Conservation (phyloP, 2,113 vertebrate genomes). For the Aspidoscelis tigris region DNA sequence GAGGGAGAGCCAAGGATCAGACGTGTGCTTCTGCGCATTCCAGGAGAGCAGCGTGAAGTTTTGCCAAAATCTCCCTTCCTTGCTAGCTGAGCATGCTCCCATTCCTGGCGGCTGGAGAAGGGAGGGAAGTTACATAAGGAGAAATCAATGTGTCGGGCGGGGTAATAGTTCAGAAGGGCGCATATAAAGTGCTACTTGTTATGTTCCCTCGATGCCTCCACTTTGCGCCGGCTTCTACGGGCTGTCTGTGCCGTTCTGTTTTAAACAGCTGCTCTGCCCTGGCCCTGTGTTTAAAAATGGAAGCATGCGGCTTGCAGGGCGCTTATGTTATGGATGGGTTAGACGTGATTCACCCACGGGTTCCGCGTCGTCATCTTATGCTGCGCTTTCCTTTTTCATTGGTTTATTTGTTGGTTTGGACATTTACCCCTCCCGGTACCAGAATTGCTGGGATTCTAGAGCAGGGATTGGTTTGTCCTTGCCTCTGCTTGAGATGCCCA, state of each 20-base stretch:
- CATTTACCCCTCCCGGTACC: too few species aligned
- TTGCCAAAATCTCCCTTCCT: accelerated
- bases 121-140: background rate
- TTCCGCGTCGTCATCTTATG: too few species aligned
- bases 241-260: background rate
- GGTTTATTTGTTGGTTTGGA: too few species aligned
- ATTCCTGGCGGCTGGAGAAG: background rate
- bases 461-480: too few species aligned
- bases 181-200: background rate
- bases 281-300: background rate
- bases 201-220: background rate
- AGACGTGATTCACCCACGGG: too few species aligned
- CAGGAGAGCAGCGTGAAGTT: background rate
- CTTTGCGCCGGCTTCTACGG: background rate
- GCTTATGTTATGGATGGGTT: background rate
- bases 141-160: background rate
- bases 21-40: background rate
- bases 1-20: slow-evolving; percentile 29
- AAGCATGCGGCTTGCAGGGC: too few species aligned
- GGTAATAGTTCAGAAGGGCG: background rate
- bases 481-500: too few species aligned
- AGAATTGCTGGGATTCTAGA: too few species aligned
- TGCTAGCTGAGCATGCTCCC: background rate
- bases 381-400: background rate
- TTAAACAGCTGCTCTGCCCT: slow-evolving; percentile 39